Conservation (phyloP, 92 coral and sea anemone species). For the Porites lobata region DNA sequence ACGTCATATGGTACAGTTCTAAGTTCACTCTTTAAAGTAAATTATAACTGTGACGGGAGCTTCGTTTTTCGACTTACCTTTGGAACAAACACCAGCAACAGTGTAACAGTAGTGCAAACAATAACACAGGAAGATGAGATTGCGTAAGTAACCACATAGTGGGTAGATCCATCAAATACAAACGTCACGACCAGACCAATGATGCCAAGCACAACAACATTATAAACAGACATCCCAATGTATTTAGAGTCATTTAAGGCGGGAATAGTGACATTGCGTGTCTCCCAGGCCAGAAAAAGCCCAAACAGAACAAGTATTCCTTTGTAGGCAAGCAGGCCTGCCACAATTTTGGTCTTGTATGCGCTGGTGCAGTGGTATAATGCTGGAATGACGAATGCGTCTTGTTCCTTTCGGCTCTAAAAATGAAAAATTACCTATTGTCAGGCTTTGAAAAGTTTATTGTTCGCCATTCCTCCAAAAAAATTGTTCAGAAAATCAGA, state of each 20-base stretch:
- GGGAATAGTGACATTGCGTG: conserved; percentile 88
- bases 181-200: conserved; percentile 88
- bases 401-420: conserved; percentile 68
- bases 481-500: too few species aligned
- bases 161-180: conserved; percentile 78
- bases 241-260: conserved; percentile 96
- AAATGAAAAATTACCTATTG: too few species aligned
- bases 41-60: too few species aligned
- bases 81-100: conserved; percentile 89
- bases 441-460: not conserved
- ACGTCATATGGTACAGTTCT: too few species aligned
- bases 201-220: conserved; percentile 88
- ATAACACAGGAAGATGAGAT: conserved; percentile 85
- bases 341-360: conserved; percentile 75
- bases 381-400: conserved; percentile 77
- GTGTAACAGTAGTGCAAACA: conserved; percentile 86
- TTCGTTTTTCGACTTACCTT: conserved; percentile 53
- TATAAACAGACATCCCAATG: conserved; percentile 96
- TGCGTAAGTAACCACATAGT: conserved; percentile 80
- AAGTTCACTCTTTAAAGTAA: too few species aligned
- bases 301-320: conserved; percentile 88
- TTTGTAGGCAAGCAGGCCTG: conserved; percentile 79
- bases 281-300: conserved; percentile 95
- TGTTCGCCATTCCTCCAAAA: too few species aligned
- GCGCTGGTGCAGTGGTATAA: conserved; percentile 84